Percentiles rank a stretch among this genome's conserved stretches.
Evolutionary conservation across 2,113 vertebrate genomes (phyloP).

Genomic region (Limanda limanda): DNA sequence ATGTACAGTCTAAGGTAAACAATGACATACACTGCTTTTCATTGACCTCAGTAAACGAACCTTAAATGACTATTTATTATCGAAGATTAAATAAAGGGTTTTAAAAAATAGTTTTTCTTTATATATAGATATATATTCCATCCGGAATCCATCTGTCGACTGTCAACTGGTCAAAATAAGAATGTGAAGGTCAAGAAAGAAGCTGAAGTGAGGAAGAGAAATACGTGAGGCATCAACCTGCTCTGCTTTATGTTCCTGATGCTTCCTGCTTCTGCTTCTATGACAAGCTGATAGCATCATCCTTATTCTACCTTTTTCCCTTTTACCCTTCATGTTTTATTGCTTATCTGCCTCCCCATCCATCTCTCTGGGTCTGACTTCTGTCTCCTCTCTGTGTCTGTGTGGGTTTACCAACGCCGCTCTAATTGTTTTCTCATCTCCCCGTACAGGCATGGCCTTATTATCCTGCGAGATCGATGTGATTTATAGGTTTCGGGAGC

Average conservation of each 20-base stretch:
- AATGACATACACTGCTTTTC: too few species aligned
- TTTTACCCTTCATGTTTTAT: constrained; percentile 10
- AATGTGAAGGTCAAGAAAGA: neutral
- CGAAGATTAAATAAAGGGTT: too few species aligned
- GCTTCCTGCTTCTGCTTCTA: neutral
- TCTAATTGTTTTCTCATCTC: constrained; percentile 70
- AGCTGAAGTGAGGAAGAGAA: neutral
- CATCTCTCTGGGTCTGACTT: constrained; percentile 39
- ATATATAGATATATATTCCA: too few species aligned
- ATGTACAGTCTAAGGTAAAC: too few species aligned
- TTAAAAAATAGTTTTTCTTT: too few species aligned
- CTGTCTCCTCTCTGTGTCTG: constrained; percentile 12
- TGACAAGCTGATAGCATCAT: constrained; percentile 1
- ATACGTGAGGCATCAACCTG: neutral
- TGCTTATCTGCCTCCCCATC: neutral
- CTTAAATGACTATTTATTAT: too few species aligned
- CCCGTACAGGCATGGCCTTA: constrained; percentile 58
- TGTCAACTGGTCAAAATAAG: too few species aligned
- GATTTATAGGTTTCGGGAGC: constrained; percentile 72
- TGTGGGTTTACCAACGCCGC: constrained; percentile 11
- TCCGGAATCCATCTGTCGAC: too few species aligned
- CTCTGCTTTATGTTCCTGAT: neutral
- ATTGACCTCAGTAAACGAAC: too few species aligned
- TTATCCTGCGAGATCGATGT: constrained; percentile 68
- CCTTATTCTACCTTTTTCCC: constrained; percentile 10